Evolutionary conservation across 2,888 invertebrate genomes (phyloP).

Genomic region (Cephus pulcher): DNA sequence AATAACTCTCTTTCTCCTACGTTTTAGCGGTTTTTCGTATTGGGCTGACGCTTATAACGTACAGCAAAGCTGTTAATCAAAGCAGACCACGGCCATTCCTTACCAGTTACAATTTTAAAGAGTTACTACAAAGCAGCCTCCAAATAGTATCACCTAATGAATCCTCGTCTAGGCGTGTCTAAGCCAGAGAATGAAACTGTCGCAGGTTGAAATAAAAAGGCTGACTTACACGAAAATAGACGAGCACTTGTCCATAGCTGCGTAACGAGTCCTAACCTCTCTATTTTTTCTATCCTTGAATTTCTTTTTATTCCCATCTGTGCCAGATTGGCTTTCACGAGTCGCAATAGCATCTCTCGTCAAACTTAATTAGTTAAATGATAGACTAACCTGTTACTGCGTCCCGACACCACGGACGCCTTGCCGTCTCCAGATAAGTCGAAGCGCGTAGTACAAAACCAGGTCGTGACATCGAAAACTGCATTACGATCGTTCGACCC

Average conservation of each 20-base stretch:
- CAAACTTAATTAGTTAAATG: background rate
- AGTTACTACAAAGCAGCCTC: background rate
- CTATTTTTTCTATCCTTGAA: background rate
- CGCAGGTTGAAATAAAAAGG: background rate
- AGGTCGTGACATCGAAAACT: constrained; percentile 50
- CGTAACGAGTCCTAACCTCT: background rate
- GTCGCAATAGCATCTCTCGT: background rate
- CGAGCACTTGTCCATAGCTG: background rate
- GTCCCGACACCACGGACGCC: background rate
- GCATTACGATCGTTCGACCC: constrained; percentile 43
- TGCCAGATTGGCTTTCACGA: background rate
- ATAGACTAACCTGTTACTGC: background rate
- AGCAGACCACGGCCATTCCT: background rate
- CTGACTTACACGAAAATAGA: background rate
- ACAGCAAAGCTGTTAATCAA: background rate
- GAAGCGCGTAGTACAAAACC: constrained; percentile 29
- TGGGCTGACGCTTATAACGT: background rate
- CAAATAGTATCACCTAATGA: background rate
- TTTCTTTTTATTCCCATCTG: background rate
- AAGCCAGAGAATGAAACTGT: background rate
- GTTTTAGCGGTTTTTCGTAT: background rate
- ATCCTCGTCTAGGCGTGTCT: background rate
- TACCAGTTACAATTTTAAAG: background rate
- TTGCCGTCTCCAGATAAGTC: constrained; percentile 7
- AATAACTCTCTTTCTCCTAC: background rate